Evolutionary conservation across 2,797 vertebrate species (phyloP).

Genomic region (Gymnoscopelus braueri): DNA sequence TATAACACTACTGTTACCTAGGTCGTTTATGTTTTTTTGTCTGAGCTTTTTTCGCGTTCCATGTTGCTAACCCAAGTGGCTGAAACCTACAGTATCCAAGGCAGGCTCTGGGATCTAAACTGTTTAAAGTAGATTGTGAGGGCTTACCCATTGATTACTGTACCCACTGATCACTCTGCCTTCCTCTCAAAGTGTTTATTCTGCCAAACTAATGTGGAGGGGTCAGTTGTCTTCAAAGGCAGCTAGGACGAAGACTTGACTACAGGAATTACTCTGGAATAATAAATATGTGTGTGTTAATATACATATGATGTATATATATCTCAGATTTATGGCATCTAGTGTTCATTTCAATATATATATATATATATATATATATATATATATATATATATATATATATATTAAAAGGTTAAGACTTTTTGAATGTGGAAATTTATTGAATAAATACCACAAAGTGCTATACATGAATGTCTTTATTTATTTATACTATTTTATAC

Average conservation of each 20-base stretch:
- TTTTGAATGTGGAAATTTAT: too few relatives aligned
- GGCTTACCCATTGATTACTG: constrained; percentile 14
- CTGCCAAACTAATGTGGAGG: constrained; percentile 47
- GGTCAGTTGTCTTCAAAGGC: constrained; percentile 56
- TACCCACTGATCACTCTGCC: constrained; percentile 16
- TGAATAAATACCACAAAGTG: too few relatives aligned
- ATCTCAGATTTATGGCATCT: too few relatives aligned
- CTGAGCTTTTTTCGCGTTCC: neutral
- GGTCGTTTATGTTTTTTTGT: constrained; percentile 3
- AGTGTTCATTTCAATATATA: too few relatives aligned
- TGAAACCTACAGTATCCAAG: neutral
- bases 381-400: too few relatives aligned
- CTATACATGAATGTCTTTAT: too few relatives aligned
- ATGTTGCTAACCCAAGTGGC: neutral
- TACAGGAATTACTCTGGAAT: constrained; percentile 40
- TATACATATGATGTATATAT: too few relatives aligned
- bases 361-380: too few relatives aligned
- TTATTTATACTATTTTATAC: too few relatives aligned
- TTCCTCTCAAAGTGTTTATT: constrained; percentile 34
- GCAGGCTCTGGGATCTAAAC: constrained; percentile 9
- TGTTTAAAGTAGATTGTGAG: constrained; percentile 16
- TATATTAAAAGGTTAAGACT: too few relatives aligned
- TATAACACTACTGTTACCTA: too few relatives aligned
- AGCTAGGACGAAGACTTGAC: constrained; percentile 71
- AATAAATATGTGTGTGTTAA: constrained; percentile 7